Evolutionary conservation across 2,888 invertebrate species (phyloP).

Genomic region (Pantelozetes paolii): DNA sequence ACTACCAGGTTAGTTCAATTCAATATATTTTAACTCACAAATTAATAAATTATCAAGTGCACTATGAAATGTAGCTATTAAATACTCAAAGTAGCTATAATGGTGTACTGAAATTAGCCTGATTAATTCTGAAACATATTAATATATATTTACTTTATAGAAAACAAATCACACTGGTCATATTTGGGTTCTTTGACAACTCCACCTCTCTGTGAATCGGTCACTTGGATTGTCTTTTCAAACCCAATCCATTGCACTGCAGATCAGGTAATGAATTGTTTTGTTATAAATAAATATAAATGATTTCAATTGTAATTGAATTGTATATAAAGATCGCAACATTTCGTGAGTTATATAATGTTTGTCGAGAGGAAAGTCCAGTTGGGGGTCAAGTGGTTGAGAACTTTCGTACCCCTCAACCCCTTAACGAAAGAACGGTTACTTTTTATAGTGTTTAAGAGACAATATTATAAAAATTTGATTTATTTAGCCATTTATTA

Average conservation of each 20-base stretch:
- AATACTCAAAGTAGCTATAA: too few species aligned
- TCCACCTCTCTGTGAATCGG: constrained; percentile 41
- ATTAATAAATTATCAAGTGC: too few species aligned
- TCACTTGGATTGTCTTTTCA: constrained; percentile 41
- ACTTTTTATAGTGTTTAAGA: too few species aligned
- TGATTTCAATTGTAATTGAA: background rate
- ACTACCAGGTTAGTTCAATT: constrained; percentile 27
- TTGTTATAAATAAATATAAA: background rate
- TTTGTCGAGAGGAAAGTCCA: background rate
- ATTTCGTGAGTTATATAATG: constrained; percentile 36
- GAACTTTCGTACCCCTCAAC: constrained; percentile 44
- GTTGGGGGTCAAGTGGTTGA: background rate
- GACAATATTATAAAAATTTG: too few species aligned
- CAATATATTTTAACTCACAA: too few species aligned
- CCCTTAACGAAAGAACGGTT: constrained; percentile 39
- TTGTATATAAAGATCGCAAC: constrained; percentile 22
- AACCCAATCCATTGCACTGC: constrained; percentile 33
- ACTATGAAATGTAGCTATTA: too few species aligned
- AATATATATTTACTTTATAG: too few species aligned
- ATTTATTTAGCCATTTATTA: too few species aligned
- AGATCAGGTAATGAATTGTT: constrained; percentile 25
- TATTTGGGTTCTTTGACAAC: constrained; percentile 41
- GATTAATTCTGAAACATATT: too few species aligned
- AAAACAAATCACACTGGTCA: constrained; percentile 33
- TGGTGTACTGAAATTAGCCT: too few species aligned